These are phyloP conservation scores for Corbicula japonica DNA, from an alignment of 2,888 invertebrate genomes.

Conservation along the genomic window DNA sequence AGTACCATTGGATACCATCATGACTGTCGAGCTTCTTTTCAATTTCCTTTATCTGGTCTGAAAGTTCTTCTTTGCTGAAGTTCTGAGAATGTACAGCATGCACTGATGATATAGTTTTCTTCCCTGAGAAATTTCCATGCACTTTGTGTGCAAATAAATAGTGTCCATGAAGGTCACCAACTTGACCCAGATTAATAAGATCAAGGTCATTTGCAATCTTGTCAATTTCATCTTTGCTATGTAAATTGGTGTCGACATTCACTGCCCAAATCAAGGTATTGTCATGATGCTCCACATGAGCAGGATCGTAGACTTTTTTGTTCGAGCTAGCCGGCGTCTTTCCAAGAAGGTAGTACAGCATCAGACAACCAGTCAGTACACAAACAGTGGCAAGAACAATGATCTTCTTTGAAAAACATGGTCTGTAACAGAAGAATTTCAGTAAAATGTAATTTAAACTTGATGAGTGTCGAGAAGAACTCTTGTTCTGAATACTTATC, in stretches of 20 bases:
- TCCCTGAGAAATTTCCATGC: slow-evolving; percentile 9
- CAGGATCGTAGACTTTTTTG: slow-evolving; percentile 44
- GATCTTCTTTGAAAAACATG: too few relatives aligned
- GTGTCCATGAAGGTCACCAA: slow-evolving; percentile 60
- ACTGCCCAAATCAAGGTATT: slow-evolving; percentile 58
- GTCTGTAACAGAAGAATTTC: too few relatives aligned
- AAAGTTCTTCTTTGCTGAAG: slow-evolving; percentile 19
- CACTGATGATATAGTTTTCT: slow-evolving; percentile 1
- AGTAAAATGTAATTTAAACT: too few relatives aligned
- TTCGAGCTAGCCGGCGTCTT: slow-evolving; percentile 35
- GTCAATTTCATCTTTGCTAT: slow-evolving; percentile 10
- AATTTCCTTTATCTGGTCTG: slow-evolving; percentile 25
- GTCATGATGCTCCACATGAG: slow-evolving; percentile 37
- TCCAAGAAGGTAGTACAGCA: slow-evolving; percentile 2
- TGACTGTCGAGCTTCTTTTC: slow-evolving; percentile 69
- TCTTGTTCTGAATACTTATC: too few relatives aligned
- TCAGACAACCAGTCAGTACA: neutral
- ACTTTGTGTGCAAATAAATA: slow-evolving; percentile 23
- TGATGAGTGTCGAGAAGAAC: too few relatives aligned
- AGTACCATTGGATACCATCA: slow-evolving; percentile 76
- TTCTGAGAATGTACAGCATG: slow-evolving; percentile 20
- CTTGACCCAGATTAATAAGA: slow-evolving; percentile 66
- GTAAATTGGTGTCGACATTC: slow-evolving; percentile 12
- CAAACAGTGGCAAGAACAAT: neutral
- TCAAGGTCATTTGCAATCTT: slow-evolving; percentile 66